A percentile compares a stretch with the other conserved stretches of the same genome.
Conservation (phyloP, 2,888 invertebrate genomes). For the Oscheius sp. region DNA sequence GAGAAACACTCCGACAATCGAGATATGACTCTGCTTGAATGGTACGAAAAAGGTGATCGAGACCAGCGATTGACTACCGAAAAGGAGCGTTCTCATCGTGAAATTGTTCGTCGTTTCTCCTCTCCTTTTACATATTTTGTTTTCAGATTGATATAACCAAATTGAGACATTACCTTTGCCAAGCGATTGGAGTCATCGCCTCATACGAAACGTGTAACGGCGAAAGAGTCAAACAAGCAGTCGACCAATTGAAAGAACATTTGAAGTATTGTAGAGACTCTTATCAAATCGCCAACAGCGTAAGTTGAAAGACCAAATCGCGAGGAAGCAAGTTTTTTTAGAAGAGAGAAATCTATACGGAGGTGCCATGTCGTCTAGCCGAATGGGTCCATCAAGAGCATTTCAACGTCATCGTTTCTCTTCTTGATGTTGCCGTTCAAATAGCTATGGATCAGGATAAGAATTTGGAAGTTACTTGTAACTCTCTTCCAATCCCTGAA, state of each 20-base stretch:
- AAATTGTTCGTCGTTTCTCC: constrained; percentile 11
- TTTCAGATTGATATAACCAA: constrained; percentile 16
- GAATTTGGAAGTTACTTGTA: background rate
- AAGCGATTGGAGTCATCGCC: background rate
- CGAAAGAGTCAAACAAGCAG: background rate
- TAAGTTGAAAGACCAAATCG: no score
- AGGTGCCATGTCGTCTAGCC: background rate
- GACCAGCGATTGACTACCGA: no score
- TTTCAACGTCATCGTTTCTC: background rate
- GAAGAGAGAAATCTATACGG: constrained; percentile 1
- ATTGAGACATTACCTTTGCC: constrained; percentile 7
- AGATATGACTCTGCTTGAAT: constrained; percentile 2
- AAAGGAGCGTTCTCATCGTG: constrained; percentile 1
- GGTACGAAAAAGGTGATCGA: background rate
- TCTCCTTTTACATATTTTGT: background rate
- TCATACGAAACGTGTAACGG: background rate
- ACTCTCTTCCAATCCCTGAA: background rate
- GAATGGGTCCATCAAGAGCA: background rate
- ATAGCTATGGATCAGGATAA: constrained; percentile 3
- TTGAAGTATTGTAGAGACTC: background rate
- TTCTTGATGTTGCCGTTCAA: constrained; percentile 7
- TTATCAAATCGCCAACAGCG: background rate
- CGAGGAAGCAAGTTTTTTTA: background rate
- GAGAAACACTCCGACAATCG: constrained; percentile 16
- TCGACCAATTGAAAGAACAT: background rate